Evolutionary conservation across 2,888 invertebrate species (phyloP).

Genomic region (Drosophila sordidapex): DNA sequence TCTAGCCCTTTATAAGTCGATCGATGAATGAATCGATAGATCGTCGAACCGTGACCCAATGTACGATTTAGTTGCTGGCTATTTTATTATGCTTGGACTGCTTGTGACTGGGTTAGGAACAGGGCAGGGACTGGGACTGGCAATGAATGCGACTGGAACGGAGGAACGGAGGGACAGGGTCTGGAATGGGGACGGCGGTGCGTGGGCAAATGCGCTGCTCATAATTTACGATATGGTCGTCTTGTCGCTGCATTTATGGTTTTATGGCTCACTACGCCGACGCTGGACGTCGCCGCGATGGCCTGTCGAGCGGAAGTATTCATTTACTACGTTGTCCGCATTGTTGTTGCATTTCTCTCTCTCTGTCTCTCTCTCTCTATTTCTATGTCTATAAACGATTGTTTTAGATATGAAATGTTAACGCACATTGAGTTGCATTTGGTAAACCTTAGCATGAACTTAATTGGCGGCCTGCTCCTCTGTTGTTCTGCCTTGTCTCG

Average conservation of each 20-base stretch:
- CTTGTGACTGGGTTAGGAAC: neutral
- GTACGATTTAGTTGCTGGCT: conserved; percentile 73
- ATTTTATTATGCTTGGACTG: conserved; percentile 57
- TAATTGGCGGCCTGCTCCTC: conserved; percentile 35
- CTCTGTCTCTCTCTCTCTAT: neutral
- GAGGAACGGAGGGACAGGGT: conserved; percentile 5
- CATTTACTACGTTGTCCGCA: conserved; percentile 58
- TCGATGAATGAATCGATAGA: conserved; percentile 69
- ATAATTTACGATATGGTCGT: conserved; percentile 73
- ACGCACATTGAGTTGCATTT: conserved; percentile 29
- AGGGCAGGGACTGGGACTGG: conserved; percentile 6
- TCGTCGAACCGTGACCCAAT: conserved; percentile 74
- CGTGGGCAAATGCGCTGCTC: conserved; percentile 62
- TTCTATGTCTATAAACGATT: conserved; percentile 34
- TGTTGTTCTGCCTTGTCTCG: conserved; percentile 8
- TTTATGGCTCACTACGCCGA: conserved; percentile 75
- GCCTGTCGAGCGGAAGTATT: conserved; percentile 67
- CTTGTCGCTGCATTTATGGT: conserved; percentile 77
- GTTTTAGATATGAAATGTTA: conserved; percentile 59
- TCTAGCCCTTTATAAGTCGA: conserved; percentile 42
- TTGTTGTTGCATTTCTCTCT: conserved; percentile 30
- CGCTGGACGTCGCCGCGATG: conserved; percentile 33
- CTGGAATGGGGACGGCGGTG: conserved; percentile 31
- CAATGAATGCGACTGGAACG: conserved; percentile 5
- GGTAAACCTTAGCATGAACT: conserved; percentile 39